Conservation (phyloP, 2,888 invertebrate genomes). For the Tiliacea citrago region DNA sequence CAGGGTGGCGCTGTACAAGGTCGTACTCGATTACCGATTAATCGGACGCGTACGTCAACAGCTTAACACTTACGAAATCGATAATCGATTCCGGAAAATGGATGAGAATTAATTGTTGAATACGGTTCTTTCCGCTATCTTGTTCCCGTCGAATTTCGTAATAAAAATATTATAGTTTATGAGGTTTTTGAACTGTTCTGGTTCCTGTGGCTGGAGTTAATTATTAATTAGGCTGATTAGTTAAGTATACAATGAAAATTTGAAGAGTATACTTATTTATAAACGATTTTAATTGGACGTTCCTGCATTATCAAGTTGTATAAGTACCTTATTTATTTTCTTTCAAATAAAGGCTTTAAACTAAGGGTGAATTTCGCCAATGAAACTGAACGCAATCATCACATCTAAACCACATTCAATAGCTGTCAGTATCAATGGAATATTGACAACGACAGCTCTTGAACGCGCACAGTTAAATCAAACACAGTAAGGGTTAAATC, state of each 20-base stretch:
- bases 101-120: slow-evolving; percentile 50
- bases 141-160: slow-evolving; percentile 41
- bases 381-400: background rate
- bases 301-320: background rate
- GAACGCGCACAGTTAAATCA: background rate
- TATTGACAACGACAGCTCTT: background rate
- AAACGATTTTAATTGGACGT: background rate
- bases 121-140: slow-evolving; percentile 49
- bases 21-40: slow-evolving; percentile 70
- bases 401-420: background rate
- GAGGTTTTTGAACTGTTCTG: slow-evolving; percentile 29
- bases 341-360: background rate
- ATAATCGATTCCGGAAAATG: slow-evolving; percentile 70
- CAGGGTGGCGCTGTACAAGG: slow-evolving; percentile 76
- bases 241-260: slow-evolving; percentile 7
- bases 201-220: slow-evolving; percentile 32
- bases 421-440: background rate
- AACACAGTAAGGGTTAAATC: too few relatives aligned
- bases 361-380: background rate
- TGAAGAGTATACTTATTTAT: background rate
- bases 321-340: background rate
- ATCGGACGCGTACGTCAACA: slow-evolving; percentile 73
- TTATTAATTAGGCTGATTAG: slow-evolving; percentile 34
- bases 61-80: slow-evolving; percentile 72
- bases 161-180: slow-evolving; percentile 40